Evolutionary conservation across 2,797 vertebrate genomes (phyloP).

Genomic region (Iguana delicatissima): DNA sequence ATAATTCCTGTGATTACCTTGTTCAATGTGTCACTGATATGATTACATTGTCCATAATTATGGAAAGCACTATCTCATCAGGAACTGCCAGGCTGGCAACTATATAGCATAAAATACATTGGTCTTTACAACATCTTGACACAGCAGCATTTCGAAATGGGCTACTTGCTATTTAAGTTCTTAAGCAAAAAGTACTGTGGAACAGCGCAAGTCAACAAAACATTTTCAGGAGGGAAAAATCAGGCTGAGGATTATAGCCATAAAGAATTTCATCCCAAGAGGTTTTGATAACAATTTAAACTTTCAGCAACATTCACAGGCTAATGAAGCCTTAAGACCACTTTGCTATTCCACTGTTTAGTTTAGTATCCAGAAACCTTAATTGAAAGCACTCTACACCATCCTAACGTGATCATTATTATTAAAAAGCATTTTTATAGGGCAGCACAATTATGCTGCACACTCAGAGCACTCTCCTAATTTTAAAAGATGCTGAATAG

Average conservation of each 20-base stretch:
- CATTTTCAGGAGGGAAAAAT: not conserved
- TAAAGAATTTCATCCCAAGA: constrained; percentile 21
- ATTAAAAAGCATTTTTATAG: constrained; percentile 44
- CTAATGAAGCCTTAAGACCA: constrained; percentile 38
- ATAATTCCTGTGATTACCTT: not conserved
- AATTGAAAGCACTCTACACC: constrained; percentile 39
- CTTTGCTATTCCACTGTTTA: constrained; percentile 18
- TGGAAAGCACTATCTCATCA: not conserved
- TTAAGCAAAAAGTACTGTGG: not conserved
- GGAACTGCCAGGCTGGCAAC: not conserved
- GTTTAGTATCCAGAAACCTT: constrained; percentile 23
- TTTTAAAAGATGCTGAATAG: constrained; percentile 43
- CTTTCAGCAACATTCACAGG: constrained; percentile 40
- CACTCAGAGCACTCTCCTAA: constrained; percentile 28
- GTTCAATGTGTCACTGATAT: not conserved
- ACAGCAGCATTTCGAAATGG: not conserved
- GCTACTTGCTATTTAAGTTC: not conserved
- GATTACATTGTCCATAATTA: not conserved
- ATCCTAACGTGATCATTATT: constrained; percentile 35
- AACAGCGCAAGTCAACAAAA: not conserved
- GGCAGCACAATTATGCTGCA: constrained; percentile 32
- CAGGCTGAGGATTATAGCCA: not conserved
- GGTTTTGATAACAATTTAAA: constrained; percentile 39
- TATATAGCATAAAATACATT: not conserved
- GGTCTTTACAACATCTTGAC: not conserved